Base-by-base conservation (phyloP, 53 echinoderm and acorn worm species). In the Stichopus horrens region DNA sequence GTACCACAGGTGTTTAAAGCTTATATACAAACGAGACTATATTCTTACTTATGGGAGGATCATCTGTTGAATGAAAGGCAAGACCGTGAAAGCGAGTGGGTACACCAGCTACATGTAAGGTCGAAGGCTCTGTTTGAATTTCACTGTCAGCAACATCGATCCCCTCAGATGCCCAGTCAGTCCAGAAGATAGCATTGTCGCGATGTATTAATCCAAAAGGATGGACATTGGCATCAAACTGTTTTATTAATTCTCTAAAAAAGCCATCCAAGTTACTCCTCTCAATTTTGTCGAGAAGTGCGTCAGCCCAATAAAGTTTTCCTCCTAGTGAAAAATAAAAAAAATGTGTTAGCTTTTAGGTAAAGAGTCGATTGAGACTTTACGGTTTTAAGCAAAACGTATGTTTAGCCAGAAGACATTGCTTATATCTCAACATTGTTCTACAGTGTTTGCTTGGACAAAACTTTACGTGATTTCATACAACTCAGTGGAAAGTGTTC, bases 241-340 rank as follows among this genome's bases (percentile, higher is more conserved):
- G 10, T 58, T 85, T 85, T 5, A 85, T 22, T 5, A 66, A 52
- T 65, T 85, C 85, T 52, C 85, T 22, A 16, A 21, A 21, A 7
- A 23, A 66, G 20, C 85, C 85, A 23, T 85, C 85, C 10, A 85
- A 67, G 9, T 67, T 66, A 85, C 66, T 51, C 20, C 85, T 85
- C 52, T 85, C 85, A 52, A 85, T 85, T 4, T 52, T 58, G 68
- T 85, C 51, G 5, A 65, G 66, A 2, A 5, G 0, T 7, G 85
- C 85, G 63, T 85, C 85, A 23, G 52, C 85, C 85, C 85, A 85
- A 10, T 85, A 85, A 5, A 85, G 85, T 52, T 85, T 85, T 3
- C 60, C 37, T 37, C 37, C 37, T 37, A n/a, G n/a, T n/a, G n/a
- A n/a, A n/a, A n/a, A n/a, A n/a, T n/a, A n/a, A n/a, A n/a, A n/a